Evolutionary conservation across 2,113 vertebrate genomes (phyloP), one percentile per base, ranked within the genome.

Genomic region (Lutjanus erythropterus): DNA sequence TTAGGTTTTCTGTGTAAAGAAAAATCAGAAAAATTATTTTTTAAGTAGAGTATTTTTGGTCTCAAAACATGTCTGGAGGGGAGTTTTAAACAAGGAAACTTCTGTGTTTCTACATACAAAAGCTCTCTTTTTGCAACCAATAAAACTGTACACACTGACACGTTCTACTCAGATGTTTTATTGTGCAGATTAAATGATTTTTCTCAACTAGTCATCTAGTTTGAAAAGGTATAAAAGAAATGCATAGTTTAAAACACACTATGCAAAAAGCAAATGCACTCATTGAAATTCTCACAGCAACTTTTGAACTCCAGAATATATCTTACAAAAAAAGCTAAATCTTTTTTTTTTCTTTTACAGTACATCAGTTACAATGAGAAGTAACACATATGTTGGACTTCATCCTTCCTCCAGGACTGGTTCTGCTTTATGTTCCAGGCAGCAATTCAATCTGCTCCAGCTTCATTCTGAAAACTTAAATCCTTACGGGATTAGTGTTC

Each of bases 161-260:
- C 1, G 27, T 78, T 81, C 81, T 73, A 69, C 72, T 86, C 56
- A 72, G 69, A 33, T 46, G 81, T 39, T 89, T 90, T 92, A 88
- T 88, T 93, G 71, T 90, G 83, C 84, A 88, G 85, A 58, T 89
- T 84, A 85, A 59, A 72, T 37, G 33, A 46, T 61, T 81, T 72
- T n/a, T 59, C 33, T 74, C 59, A 82, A 78, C 85, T 83, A 89
- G 76, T 84, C 56, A 2, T 85, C 79, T 85, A 86, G 75, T 89
- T 86, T 81, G 81, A 83, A 91, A 91, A 88, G 42, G 87, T 92
- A 91, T 55, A 91, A 91, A 93, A 93, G 15, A 92, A 90, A 88
- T 80, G 84, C 89, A 83, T 70, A 85, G 73, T 71, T 83, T 9
- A 49, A 86, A 61, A 75, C 68, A 81, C 71, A 81, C 87, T 89